A percentile compares a stretch with the other conserved stretches of the same genome.
These are phyloP conservation scores for Delichon dasypus DNA, from an alignment of 2,797 vertebrate species.

Conservation along the genomic window DNA sequence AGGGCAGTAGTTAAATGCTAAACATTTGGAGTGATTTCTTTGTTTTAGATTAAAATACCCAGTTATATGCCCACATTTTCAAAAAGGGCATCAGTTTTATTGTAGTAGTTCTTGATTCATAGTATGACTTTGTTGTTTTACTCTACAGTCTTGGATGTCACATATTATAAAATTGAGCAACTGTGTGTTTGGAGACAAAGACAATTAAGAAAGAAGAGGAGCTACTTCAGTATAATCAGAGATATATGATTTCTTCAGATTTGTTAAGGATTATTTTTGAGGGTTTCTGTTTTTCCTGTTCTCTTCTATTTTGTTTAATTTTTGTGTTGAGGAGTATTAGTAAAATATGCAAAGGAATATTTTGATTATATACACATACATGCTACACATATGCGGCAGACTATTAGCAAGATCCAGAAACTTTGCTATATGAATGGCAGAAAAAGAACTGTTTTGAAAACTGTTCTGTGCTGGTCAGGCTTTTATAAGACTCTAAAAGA, in stretches of 20 bases:
- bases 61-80: not conserved
- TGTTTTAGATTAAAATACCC: slow-evolving; percentile 53
- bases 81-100: slow-evolving; percentile 28
- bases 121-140: slow-evolving; percentile 52
- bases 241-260: not conserved
- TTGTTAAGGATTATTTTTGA: not conserved
- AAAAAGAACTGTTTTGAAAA: slow-evolving; percentile 8
- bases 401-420: slow-evolving; percentile 5
- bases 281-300: not conserved
- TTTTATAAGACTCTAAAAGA: slow-evolving; percentile 7
- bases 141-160: not conserved
- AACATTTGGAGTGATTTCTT: slow-evolving; percentile 35
- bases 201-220: slow-evolving; percentile 61
- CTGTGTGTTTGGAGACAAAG: slow-evolving; percentile 56
- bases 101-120: slow-evolving; percentile 36
- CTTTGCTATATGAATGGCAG: slow-evolving; percentile 17
- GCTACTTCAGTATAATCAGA: not conserved
- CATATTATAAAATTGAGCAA: slow-evolving; percentile 37
- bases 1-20: not conserved
- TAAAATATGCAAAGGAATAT: not conserved
- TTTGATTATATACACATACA: not conserved
- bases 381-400: not conserved
- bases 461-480: not conserved
- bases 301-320: not conserved
- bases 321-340: not conserved